A percentile compares a stretch with the other conserved stretches of the same genome.
phyloP scores from a whole-genome alignment of 1,140 invertebrate genomes.

The Carposina sasakii region DNA sequence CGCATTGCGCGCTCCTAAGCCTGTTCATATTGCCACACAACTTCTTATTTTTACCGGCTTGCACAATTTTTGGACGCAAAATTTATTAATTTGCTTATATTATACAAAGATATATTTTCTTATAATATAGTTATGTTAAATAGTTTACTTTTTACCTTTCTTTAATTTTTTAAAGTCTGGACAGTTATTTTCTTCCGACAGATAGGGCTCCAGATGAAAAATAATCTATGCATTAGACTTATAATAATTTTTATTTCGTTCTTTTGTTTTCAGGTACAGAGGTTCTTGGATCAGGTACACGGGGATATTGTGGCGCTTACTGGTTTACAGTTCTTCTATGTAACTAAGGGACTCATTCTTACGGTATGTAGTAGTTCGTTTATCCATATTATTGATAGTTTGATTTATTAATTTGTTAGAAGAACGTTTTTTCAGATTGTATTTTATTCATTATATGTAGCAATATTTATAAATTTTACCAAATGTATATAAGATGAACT shows the following conservation, averaged over 20 bases:
- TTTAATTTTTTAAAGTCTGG: too few species aligned
- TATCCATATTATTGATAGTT: not conserved
- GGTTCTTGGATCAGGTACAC: constrained; percentile 74
- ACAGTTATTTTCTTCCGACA: too few species aligned
- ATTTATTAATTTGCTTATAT: too few species aligned
- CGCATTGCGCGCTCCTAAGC: too few species aligned
- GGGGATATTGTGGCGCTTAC: constrained; percentile 73
- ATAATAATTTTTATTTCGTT: not conserved
- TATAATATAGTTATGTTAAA: too few species aligned
- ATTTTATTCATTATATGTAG: not conserved
- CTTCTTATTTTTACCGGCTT: too few species aligned
- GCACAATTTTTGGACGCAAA: too few species aligned
- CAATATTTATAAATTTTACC: not conserved
- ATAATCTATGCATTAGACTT: too few species aligned
- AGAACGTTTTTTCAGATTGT: not conserved
- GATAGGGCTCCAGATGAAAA: too few species aligned
- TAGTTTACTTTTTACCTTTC: too few species aligned
- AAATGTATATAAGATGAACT: not conserved
- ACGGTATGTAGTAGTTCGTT: constrained; percentile 66
- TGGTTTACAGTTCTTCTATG: constrained; percentile 76
- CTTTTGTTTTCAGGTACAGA: constrained; percentile 61
- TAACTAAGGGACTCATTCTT: constrained; percentile 74
- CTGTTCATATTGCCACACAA: too few species aligned
- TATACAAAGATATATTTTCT: too few species aligned
- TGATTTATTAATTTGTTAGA: not conserved